A percentile compares a stretch with the other conserved stretches of the same genome.
These are phyloP conservation scores for Synergus laeviventris DNA, from an alignment of 2,888 invertebrate genomes.

Conservation along the genomic window DNA sequence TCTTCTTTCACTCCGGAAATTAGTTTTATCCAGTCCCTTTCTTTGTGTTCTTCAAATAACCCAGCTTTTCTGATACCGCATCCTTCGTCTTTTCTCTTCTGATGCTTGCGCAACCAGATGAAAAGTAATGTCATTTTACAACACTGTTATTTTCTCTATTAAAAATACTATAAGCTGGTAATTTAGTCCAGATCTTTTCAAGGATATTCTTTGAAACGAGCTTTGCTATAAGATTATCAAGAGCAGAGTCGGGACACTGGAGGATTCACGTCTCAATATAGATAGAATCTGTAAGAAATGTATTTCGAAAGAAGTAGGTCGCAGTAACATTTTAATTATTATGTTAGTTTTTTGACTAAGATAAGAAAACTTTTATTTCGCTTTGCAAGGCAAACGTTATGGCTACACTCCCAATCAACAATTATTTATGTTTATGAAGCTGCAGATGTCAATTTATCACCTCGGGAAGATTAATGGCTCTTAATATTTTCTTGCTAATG, in stretches of 20 bases:
- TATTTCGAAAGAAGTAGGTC: not conserved
- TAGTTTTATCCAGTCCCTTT: not conserved
- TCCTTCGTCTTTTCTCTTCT: not conserved
- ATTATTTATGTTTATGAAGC: not conserved
- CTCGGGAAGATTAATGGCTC: not conserved
- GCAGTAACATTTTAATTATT: not conserved
- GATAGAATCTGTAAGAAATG: not conserved
- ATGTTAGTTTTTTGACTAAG: not conserved
- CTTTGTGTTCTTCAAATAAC: not conserved
- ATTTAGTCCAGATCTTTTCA: not conserved
- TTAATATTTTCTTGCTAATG: conserved; percentile 27
- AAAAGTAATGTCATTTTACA: not conserved
- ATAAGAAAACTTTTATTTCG: not conserved
- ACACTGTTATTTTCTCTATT: not conserved
- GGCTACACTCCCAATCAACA: not conserved
- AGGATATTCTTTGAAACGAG: not conserved
- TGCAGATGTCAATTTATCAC: not conserved
- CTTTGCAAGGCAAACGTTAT: no score
- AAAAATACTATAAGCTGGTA: not conserved
- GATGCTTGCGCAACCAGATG: not conserved
- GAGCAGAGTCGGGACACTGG: not conserved
- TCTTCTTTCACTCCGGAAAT: conserved; percentile 4
- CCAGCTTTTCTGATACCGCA: not conserved
- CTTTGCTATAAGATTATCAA: not conserved
- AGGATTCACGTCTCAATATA: not conserved